These are phyloP conservation scores for Anseranas semipalmata DNA, from an alignment of 2,113 vertebrate species.

Conservation along the genomic window DNA sequence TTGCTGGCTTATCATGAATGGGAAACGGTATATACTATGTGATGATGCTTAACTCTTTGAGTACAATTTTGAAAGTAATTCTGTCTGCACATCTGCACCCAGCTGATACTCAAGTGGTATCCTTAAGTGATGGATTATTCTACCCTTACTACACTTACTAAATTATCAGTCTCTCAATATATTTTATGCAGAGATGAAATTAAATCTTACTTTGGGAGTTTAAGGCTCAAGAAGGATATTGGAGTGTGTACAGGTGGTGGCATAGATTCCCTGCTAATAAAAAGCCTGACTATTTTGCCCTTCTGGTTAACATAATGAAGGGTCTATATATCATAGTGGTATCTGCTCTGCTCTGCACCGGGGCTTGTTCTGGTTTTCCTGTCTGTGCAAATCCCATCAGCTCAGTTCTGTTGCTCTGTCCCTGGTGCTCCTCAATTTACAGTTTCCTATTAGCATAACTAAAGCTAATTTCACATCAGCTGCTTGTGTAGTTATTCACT, in stretches of 20 bases:
- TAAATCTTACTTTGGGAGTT: background rate
- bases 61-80: background rate
- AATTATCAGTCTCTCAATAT: background rate
- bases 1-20: background rate
- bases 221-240: background rate
- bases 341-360: background rate
- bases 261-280: background rate
- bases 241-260: no score
- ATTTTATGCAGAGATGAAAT: background rate
- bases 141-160: background rate
- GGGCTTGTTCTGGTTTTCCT: background rate
- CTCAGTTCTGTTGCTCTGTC: background rate
- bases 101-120: background rate
- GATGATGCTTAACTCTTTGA: background rate
- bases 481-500: background rate
- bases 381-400: fast-evolving
- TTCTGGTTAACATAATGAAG: fast-evolving
- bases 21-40: background rate
- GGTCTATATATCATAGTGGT: fast-evolving
- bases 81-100: background rate
- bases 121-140: background rate
- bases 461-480: background rate
- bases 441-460: background rate
- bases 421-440: background rate
- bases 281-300: no score